Percentiles rank a stretch among this genome's conserved stretches.
Evolutionary conservation across 2,888 invertebrate species (phyloP).

Genomic region (Aleiodes leptofemur): DNA sequence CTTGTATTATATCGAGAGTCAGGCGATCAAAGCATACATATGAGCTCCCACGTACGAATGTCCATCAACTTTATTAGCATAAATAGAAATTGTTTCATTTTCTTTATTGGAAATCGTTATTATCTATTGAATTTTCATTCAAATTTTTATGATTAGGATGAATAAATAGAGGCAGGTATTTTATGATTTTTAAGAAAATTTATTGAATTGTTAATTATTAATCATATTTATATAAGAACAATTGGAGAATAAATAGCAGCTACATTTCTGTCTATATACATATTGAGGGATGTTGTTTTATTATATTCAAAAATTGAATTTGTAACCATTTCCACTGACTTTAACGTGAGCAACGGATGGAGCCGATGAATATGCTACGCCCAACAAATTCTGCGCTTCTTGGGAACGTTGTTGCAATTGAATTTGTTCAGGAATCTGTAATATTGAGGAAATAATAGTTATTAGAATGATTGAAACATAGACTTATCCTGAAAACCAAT

Average conservation of each 20-base stretch:
- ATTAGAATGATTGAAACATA: constrained; percentile 16
- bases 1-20: constrained; percentile 47
- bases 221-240: background rate
- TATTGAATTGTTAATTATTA: background rate
- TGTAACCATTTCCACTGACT: constrained; percentile 74
- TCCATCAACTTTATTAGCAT: constrained; percentile 8
- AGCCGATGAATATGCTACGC: constrained; percentile 75
- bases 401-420: constrained; percentile 57
- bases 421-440: constrained; percentile 60
- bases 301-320: constrained; percentile 65
- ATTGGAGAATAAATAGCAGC: constrained; percentile 15
- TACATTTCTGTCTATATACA: background rate
- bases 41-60: background rate
- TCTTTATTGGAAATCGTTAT: constrained; percentile 24
- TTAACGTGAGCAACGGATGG: constrained; percentile 76
- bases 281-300: constrained; percentile 7
- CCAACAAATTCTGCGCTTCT: constrained; percentile 64
- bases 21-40: constrained; percentile 31
- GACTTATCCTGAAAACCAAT: constrained; percentile 35
- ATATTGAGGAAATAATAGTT: constrained; percentile 29
- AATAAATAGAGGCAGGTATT: background rate
- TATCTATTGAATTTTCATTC: constrained; percentile 31
- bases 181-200: too few relatives aligned
- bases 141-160: background rate
- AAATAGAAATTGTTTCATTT: background rate